Conservation (phyloP, 2,113 vertebrate genomes). For the Taurulus bubalis region DNA sequence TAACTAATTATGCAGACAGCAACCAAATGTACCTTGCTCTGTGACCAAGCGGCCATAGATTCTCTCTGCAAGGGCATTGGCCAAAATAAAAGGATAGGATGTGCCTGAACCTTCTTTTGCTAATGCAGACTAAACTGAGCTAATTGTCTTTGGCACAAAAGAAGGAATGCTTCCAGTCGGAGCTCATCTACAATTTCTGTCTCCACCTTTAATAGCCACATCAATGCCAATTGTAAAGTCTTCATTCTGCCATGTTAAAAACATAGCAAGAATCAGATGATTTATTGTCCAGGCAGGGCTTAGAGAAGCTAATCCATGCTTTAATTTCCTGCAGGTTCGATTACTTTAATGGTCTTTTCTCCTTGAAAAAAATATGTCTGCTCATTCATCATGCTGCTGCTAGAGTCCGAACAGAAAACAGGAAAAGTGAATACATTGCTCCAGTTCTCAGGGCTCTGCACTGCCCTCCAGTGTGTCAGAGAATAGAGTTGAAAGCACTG, state of each 20-base stretch:
- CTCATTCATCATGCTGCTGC: slow-evolving; percentile 3
- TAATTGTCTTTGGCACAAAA: not conserved
- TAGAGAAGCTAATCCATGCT: not conserved
- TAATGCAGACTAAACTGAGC: not conserved
- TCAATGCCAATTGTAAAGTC: not conserved
- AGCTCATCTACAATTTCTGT: too few species aligned
- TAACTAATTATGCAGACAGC: not conserved
- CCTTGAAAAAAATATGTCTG: not conserved
- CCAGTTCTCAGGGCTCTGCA: not conserved
- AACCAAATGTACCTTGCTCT: not conserved
- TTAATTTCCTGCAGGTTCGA: not conserved
- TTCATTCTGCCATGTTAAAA: not conserved
- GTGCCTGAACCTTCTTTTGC: not conserved
- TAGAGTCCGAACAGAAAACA: not conserved
- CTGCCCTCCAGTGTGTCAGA: not conserved
- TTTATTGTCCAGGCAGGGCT: not conserved
- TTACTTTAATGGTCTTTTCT: not conserved
- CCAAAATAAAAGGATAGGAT: not conserved
- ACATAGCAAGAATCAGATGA: not conserved
- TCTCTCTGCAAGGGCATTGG: not conserved
- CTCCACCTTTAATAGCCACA: not conserved
- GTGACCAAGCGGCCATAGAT: not conserved
- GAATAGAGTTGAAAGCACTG: not conserved
- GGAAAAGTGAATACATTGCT: not conserved
- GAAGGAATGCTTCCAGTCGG: not conserved